These are phyloP conservation scores for Gerris buenoi DNA, from an alignment of 1,140 invertebrate species.

Conservation along the genomic window DNA sequence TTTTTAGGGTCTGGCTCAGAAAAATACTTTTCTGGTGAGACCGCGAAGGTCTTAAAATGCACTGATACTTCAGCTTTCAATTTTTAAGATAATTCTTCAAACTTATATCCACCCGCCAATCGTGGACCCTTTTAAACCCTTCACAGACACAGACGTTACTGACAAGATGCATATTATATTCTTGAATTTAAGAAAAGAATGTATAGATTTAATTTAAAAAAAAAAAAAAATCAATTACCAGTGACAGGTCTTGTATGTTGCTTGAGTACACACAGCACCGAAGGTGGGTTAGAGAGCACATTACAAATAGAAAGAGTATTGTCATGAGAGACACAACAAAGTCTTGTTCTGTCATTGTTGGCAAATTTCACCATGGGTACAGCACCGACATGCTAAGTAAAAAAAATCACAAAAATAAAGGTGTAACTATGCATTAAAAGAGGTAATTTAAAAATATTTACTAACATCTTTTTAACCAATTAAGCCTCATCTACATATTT, in stretches of 20 bases:
- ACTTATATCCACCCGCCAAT: too few species aligned
- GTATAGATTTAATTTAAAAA: too few species aligned
- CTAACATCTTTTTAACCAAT: background rate
- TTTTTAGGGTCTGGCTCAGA: too few species aligned
- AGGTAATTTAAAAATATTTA: background rate
- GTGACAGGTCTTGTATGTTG: slow-evolving; percentile 62
- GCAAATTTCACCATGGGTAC: slow-evolving; percentile 77
- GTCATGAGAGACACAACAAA: slow-evolving; percentile 69
- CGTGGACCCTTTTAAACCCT: background rate
- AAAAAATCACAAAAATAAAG: background rate
- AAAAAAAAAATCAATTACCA: slow-evolving; percentile 33
- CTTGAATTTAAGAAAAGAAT: too few species aligned
- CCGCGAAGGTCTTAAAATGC: too few species aligned
- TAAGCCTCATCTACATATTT: too few species aligned
- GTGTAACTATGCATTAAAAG: too few species aligned
- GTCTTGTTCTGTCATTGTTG: slow-evolving; percentile 63
- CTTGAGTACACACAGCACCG: slow-evolving; percentile 52
- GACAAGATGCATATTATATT: slow-evolving; percentile 1
- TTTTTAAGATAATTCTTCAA: too few species aligned
- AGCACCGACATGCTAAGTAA: slow-evolving; percentile 50
- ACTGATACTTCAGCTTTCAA: too few species aligned
- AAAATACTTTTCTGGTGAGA: too few species aligned
- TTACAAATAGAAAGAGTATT: slow-evolving; percentile 68
- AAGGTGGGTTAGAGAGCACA: slow-evolving; percentile 48
- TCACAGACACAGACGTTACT: slow-evolving; percentile 1